Conservation (phyloP, 1,140 invertebrate genomes). For the Drosophila rhopaloa region DNA sequence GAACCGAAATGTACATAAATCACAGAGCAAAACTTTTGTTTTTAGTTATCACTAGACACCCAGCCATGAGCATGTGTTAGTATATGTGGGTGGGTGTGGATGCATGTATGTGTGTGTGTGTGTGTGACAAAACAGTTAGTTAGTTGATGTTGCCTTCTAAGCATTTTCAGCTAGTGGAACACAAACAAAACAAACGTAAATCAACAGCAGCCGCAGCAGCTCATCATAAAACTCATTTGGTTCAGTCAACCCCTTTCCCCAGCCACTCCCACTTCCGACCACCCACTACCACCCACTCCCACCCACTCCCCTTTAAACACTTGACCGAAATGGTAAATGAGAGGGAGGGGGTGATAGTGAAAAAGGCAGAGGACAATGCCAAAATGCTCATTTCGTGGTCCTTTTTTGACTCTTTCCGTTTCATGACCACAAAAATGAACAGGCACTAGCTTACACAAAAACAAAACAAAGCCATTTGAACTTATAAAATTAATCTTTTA, state of each 20-base stretch:
- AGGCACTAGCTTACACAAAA: constrained; percentile 8
- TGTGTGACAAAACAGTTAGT: constrained; percentile 56
- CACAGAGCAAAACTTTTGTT: constrained; percentile 76
- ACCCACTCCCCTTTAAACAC: constrained; percentile 9
- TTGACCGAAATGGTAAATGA: constrained; percentile 22
- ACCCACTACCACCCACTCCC: background rate
- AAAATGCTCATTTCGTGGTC: constrained; percentile 64
- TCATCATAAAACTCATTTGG: constrained; percentile 81
- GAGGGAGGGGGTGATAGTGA: background rate
- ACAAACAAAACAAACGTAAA: constrained; percentile 79
- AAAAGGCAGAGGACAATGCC: constrained; percentile 41
- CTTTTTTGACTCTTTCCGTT: constrained; percentile 53
- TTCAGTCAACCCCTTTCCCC: constrained; percentile 43
- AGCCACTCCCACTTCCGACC: background rate
- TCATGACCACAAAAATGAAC: constrained; percentile 50
- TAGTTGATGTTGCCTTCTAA: constrained; percentile 74
- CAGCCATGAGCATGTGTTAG: constrained; percentile 42
- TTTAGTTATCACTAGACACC: constrained; percentile 66
- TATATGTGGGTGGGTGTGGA: background rate
- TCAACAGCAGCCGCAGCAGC: constrained; percentile 75
- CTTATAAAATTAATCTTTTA: background rate
- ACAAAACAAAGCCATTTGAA: background rate
- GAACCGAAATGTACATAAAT: constrained; percentile 78
- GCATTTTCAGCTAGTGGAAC: constrained; percentile 63
- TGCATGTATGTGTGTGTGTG: constrained; percentile 11